Evolutionary conservation across 1,140 invertebrate genomes (phyloP), one percentile per base, ranked within the genome.

Genomic region (Zaprionus davidi): DNA sequence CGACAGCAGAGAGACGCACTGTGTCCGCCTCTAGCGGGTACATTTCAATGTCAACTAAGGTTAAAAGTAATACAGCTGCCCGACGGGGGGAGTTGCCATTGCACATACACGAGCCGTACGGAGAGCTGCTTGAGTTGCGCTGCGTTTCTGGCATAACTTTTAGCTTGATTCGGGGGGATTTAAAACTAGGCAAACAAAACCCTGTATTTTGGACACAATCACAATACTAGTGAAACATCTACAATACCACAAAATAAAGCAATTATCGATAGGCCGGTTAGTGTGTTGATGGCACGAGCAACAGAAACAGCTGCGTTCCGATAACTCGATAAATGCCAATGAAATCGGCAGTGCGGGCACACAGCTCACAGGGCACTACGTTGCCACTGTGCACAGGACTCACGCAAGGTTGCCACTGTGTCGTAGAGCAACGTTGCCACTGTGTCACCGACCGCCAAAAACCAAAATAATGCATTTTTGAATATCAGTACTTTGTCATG

Each of bases 41-140:
- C 84, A 88, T 90, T 90, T 90, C 85, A 90, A 90, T 90, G 85
- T 90, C 85, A 90, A 90, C 85, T 90, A 90, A 90, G 85, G 85
- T 90, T 90, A 90, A 86, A 86, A 84, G 86, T 79, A 90, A 84
- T 90, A 80, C 82, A 53, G 67, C 74, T 80, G 86, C 58, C 70
- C 38, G 26, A 46, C 24, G 60, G 44, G 60, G 70, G 74, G 73
- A 83, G 81, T 84, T 84, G 31, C 53, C 64, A 75, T 55, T 69
- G 68, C 75, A 88, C 83, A 73, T 81, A 90, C 85, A 76, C 69
- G 46, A 38, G 70, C 60, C 85, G 59, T 59, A 81, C 75, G 67
- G 51, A 62, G 67, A 71, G 62, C 71, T 84, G 69, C 51, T 81
- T 55, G 59, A 68, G 76, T 57, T 66, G 56, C 73, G 69, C 34